A percentile compares a stretch with the other conserved stretches of the same genome.
Conservation (phyloP, 2,888 invertebrate species). For the Drosophila diplacantha region DNA sequence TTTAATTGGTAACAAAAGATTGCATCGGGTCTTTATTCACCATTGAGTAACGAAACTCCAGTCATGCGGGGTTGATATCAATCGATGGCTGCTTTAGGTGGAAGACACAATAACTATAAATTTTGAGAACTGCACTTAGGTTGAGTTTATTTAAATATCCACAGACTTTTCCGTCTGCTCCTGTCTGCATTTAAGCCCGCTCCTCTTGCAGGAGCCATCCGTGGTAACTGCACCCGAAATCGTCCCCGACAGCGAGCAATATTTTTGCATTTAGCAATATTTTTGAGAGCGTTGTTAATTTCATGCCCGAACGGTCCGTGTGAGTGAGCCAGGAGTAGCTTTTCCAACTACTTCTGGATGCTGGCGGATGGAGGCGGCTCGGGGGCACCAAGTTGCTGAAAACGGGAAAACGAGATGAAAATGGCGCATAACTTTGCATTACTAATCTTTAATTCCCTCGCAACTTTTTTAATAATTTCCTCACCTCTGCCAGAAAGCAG, state of each 20-base stretch:
- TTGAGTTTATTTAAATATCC: constrained; percentile 67
- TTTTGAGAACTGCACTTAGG: constrained; percentile 48
- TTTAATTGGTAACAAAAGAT: constrained; percentile 53
- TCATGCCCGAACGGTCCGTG: constrained; percentile 73
- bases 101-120: constrained; percentile 57
- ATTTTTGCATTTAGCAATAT: constrained; percentile 73
- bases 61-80: constrained; percentile 41
- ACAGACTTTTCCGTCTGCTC: constrained; percentile 36
- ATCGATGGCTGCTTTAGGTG: constrained; percentile 42
- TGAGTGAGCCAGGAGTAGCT: constrained; percentile 26
- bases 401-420: constrained; percentile 43
- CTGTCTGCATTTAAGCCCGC: constrained; percentile 21
- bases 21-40: constrained; percentile 16
- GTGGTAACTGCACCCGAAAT: constrained; percentile 29
- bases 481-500: constrained; percentile 47
- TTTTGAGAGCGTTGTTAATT: constrained; percentile 75
- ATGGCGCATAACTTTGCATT: constrained; percentile 64
- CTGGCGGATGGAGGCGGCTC: neutral
- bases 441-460: constrained; percentile 52
- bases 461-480: constrained; percentile 66
- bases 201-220: constrained; percentile 8
- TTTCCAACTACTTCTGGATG: constrained; percentile 19
- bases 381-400: neutral
- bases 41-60: constrained; percentile 1
- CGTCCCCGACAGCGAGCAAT: constrained; percentile 49